Percentiles rank a stretch among this genome's conserved stretches.
phyloP scores from a whole-genome alignment of 1,140 invertebrate genomes.

The Dinothrombium tinctorium region DNA sequence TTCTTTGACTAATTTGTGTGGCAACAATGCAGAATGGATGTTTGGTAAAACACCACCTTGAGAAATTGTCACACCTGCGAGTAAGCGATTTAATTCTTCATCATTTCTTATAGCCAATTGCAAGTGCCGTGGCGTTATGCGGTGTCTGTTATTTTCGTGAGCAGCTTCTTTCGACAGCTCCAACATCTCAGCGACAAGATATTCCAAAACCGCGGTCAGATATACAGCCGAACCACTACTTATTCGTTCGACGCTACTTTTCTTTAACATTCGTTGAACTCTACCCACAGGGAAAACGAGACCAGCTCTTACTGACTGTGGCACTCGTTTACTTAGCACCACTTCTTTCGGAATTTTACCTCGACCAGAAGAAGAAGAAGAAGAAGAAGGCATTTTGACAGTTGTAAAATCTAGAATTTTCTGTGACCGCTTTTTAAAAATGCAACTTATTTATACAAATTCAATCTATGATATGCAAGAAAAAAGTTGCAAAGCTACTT shows the following conservation, averaged over 20 bases:
- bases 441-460: too few relatives aligned
- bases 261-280: conserved; percentile 39
- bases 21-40: too few relatives aligned
- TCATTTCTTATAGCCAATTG: conserved; percentile 62
- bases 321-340: too few relatives aligned
- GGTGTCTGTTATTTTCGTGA: conserved; percentile 29
- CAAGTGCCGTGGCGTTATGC: conserved; percentile 56
- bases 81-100: conserved; percentile 51
- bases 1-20: conserved; percentile 40
- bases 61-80: conserved; percentile 56
- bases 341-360: too few relatives aligned
- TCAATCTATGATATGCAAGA: too few relatives aligned
- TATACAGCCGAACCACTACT: conserved; percentile 30
- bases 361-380: too few relatives aligned
- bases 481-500: too few relatives aligned
- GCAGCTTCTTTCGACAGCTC: conserved; percentile 45
- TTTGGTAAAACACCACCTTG: conserved; percentile 65
- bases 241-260: conserved; percentile 33
- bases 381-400: too few relatives aligned
- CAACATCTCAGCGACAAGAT: conserved; percentile 32
- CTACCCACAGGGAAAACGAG: too few relatives aligned
- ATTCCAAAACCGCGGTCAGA: conserved; percentile 29
- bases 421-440: too few relatives aligned
- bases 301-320: too few relatives aligned
- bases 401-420: too few relatives aligned